Base-by-base conservation (phyloP, 2,113 vertebrate species). In the Barbus barbus region DNA sequence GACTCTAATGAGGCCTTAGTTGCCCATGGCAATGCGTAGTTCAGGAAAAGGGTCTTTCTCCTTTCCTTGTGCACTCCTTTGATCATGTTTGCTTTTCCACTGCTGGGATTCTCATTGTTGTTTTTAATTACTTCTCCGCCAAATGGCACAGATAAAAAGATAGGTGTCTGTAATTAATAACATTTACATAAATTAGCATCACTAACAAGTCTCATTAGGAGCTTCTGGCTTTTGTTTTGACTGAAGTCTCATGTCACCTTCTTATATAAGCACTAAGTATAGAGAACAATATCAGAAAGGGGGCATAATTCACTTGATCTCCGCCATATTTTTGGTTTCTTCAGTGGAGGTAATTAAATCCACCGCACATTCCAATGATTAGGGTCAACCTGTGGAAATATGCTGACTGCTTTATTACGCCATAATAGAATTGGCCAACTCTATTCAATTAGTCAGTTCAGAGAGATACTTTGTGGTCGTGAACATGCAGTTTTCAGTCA, bases 171-270 rank as follows among this genome's bases (percentile, higher is more conserved):
- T 96, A 97, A 98, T 98, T 99, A 99, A 98, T 99, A 96, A 96
- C 94, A 98, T 99, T 97, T 98, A 96, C 97, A 99, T 99, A 98
- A 95, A 98, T 99, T 98, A 97, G 96, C 97, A 98, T 98, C 94
- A 89, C 95, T 97, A 97, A 98, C 96, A 95, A 96, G 96, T 95
- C 96, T 98, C 96, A 97, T 98, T 98, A 98, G 94, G 91, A 94
- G 95, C 94, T 90, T 88, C 91, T 93, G 94, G 93, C 94, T 98
- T 97, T 97, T 97, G 95, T 97, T 95, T 96, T 94, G 93, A 94
- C 90, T 95, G 90, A 91, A 88, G 90, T 96, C 94, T 93, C 92
- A 86, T 94, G 96, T 95, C 94, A 95, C 94, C 94, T 94, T 93
- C 92, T 91, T 93, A 89, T 87, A 90, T 90, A 81, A 94, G 93